Evolutionary conservation across 2,888 invertebrate genomes (phyloP).

Genomic region (Dasypolia templi): DNA sequence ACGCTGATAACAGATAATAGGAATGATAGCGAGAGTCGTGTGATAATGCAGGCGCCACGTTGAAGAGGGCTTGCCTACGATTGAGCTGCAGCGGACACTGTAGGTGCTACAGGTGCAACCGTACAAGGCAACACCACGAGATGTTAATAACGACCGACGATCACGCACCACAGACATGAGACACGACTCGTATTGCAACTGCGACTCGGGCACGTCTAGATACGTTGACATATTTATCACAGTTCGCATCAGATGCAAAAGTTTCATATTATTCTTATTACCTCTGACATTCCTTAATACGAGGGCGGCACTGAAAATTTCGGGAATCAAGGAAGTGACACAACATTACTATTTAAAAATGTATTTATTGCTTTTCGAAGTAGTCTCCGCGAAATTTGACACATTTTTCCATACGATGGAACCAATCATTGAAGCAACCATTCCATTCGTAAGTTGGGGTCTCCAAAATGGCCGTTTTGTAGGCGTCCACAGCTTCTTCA

Average conservation of each 20-base stretch:
- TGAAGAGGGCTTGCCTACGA: constrained; percentile 16
- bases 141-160: background rate
- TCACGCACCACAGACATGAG: background rate
- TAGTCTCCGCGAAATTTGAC: too few relatives aligned
- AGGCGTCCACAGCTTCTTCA: too few relatives aligned
- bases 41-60: constrained; percentile 25
- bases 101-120: background rate
- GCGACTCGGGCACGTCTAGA: background rate
- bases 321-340: too few relatives aligned
- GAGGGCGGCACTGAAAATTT: too few relatives aligned
- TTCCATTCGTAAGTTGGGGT: too few relatives aligned
- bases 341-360: too few relatives aligned
- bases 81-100: background rate
- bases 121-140: background rate
- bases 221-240: background rate
- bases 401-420: too few relatives aligned
- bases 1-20: constrained; percentile 51
- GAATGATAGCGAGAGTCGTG: constrained; percentile 30
- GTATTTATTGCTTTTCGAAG: too few relatives aligned
- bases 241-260: background rate
- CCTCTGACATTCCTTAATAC: too few relatives aligned
- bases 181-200: background rate
- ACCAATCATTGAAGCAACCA: too few relatives aligned
- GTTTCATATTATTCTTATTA: too few relatives aligned
- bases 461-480: too few relatives aligned